phyloP scores from a whole-genome alignment of 2,888 invertebrate species.

The Acleris holmiana region DNA sequence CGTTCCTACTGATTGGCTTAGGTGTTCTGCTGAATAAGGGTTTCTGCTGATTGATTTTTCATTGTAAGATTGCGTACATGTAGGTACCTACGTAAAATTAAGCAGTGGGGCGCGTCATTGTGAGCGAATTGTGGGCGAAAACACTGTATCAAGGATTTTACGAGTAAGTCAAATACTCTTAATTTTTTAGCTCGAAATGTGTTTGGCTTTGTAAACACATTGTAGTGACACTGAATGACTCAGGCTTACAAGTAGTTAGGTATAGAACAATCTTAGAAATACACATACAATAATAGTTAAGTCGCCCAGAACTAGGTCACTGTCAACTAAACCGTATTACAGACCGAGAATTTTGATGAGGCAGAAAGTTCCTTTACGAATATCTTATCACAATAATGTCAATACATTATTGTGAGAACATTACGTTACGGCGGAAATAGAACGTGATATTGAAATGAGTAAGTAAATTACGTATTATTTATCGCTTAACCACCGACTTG shows the following conservation, averaged over 20 bases:
- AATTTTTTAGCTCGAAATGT: no score
- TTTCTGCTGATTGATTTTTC: neutral
- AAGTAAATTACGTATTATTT: slow-evolving; percentile 47
- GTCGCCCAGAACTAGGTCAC: slow-evolving; percentile 24
- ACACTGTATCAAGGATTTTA: no score
- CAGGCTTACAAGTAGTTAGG: no score
- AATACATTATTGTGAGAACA: slow-evolving; percentile 40
- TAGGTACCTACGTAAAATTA: no score
- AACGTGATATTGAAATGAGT: slow-evolving; percentile 48
- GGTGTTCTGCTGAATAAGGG: slow-evolving; percentile 8
- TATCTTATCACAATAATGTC: slow-evolving; percentile 34
- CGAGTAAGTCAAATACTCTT: no score
- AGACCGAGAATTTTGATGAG: slow-evolving; percentile 29
- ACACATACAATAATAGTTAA: no score
- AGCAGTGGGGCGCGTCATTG: no score
- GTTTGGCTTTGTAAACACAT: no score
- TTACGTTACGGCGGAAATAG: slow-evolving; percentile 37
- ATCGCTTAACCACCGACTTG: slow-evolving; percentile 60
- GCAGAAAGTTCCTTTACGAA: slow-evolving; percentile 19
- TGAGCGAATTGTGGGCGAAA: no score
- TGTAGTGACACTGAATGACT: no score
- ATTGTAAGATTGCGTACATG: no score
- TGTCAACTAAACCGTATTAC: slow-evolving; percentile 27
- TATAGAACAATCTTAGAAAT: no score
- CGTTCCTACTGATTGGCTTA: slow-evolving; percentile 50